A percentile compares a stretch with the other conserved stretches of the same genome.
Conservation (phyloP, 2,888 invertebrate species). For the Scaeva pyrastri region DNA sequence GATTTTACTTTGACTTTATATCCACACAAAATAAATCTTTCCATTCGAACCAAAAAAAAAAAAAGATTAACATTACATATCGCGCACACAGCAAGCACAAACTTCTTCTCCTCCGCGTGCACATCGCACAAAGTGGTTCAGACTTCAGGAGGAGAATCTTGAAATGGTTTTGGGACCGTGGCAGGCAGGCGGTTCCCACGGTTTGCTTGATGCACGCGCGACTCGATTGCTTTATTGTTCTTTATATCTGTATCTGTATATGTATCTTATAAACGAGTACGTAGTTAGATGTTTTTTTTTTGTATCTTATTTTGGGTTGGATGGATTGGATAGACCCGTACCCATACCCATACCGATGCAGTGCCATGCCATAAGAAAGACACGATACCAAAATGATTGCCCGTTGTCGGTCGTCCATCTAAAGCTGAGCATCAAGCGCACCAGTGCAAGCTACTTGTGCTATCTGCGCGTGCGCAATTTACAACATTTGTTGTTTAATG, state of each 20-base stretch:
- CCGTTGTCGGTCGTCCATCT: conserved; percentile 55
- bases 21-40: conserved; percentile 12
- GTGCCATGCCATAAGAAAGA: background rate
- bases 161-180: conserved; percentile 78
- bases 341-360: background rate
- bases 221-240: conserved; percentile 76
- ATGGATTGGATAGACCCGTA: conserved; percentile 19
- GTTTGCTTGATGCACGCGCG: conserved; percentile 77
- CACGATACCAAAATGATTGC: conserved; percentile 56
- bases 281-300: background rate
- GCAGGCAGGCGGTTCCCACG: conserved; percentile 77
- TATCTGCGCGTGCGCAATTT: conserved; percentile 76
- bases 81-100: conserved; percentile 57
- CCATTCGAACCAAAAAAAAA: conserved; percentile 16
- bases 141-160: conserved; percentile 72
- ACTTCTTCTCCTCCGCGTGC: conserved; percentile 60
- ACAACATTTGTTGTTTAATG: conserved; percentile 57
- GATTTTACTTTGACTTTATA: background rate
- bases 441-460: conserved; percentile 66
- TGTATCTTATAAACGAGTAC: too few species aligned
- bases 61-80: conserved; percentile 41
- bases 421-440: conserved; percentile 48
- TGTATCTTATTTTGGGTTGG: conserved; percentile 51
- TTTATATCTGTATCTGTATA: background rate
- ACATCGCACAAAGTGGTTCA: conserved; percentile 69